Percentiles rank a stretch among this genome's conserved stretches.
Evolutionary conservation across 2,888 invertebrate species (phyloP).

Genomic region (Rosalia funebris): DNA sequence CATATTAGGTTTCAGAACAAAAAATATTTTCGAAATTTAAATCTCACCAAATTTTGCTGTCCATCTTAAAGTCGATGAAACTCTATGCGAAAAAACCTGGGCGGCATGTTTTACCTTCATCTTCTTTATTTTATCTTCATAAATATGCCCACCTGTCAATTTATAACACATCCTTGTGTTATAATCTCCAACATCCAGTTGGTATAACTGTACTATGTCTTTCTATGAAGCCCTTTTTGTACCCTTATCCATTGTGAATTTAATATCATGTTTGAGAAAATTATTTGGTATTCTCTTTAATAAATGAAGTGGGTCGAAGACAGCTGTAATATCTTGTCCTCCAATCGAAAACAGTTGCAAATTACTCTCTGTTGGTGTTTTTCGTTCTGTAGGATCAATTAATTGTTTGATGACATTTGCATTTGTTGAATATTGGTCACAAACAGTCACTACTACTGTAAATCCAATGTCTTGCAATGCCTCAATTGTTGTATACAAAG

Average conservation of each 20-base stretch:
- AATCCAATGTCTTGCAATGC: slow-evolving; percentile 9
- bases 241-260: background rate
- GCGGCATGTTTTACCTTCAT: background rate
- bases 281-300: slow-evolving; percentile 1
- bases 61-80: background rate
- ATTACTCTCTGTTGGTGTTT: background rate
- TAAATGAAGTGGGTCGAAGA: background rate
- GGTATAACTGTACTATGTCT: background rate
- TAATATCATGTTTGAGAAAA: background rate
- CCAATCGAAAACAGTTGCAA: background rate
- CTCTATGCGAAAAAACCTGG: background rate
- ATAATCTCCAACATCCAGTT: background rate
- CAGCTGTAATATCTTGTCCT: background rate
- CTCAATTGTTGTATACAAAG: no score
- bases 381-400: no score
- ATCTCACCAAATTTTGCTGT: background rate
- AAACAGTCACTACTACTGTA: background rate
- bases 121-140: background rate
- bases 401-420: background rate
- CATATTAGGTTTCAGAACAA: no score
- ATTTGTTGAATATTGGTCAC: background rate
- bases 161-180: background rate
- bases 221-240: background rate
- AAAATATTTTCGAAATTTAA: background rate
- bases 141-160: background rate